These are phyloP conservation scores for Catharus minimus DNA, from an alignment of 2,113 vertebrate species.

Conservation along the genomic window DNA sequence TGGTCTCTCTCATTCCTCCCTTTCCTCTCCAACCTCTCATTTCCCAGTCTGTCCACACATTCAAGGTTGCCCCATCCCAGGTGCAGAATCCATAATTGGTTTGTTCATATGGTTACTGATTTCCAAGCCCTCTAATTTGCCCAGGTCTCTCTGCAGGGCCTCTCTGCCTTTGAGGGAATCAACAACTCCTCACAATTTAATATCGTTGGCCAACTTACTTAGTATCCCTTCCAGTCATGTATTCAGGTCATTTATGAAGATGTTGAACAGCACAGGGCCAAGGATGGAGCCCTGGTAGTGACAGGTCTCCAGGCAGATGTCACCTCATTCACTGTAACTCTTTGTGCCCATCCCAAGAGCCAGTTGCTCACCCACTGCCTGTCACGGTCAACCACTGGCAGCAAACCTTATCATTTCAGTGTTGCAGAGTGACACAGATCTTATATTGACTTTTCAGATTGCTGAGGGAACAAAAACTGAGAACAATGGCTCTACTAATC, in stretches of 20 bases:
- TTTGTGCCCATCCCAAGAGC: not conserved
- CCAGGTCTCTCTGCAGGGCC: not conserved
- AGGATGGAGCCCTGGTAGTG: not conserved
- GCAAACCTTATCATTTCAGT: not conserved
- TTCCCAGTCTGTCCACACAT: not conserved
- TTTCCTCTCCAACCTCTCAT: not conserved
- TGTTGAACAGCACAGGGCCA: not conserved
- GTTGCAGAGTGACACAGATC: not conserved
- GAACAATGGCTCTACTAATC: not conserved
- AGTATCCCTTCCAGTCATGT: not conserved
- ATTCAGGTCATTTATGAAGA: not conserved
- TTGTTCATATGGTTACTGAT: not conserved
- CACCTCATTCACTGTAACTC: not conserved
- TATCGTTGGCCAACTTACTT: too few relatives aligned
- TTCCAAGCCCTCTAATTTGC: not conserved
- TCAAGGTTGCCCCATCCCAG: not conserved
- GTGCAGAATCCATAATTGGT: not conserved
- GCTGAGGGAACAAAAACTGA: not conserved
- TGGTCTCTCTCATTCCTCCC: not conserved
- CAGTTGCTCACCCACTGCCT: not conserved
- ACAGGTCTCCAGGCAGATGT: not conserved
- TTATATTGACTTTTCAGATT: not conserved
- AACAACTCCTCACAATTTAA: not conserved
- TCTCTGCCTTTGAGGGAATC: not conserved
- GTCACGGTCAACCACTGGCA: not conserved